Percentiles rank a stretch among this genome's conserved stretches.
These are phyloP conservation scores for Acheta domesticus DNA, from an alignment of 2,888 invertebrate genomes.

Conservation along the genomic window DNA sequence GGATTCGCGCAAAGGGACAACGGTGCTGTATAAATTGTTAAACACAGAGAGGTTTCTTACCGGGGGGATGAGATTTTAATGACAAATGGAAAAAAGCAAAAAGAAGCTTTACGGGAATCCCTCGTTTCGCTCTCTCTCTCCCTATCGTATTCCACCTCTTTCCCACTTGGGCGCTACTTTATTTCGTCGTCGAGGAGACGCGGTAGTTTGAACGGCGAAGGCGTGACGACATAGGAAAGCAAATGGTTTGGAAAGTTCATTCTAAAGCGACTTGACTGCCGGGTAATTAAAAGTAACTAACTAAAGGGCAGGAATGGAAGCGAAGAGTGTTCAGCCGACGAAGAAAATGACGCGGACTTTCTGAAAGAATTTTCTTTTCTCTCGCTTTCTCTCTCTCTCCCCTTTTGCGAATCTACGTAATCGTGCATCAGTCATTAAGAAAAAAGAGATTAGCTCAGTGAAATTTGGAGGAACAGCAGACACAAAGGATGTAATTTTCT, in stretches of 20 bases:
- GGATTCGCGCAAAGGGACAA: slow-evolving; percentile 2
- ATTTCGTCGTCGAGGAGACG: background rate
- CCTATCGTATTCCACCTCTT: too few relatives aligned
- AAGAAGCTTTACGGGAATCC: background rate
- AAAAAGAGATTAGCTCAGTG: background rate
- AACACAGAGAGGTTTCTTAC: background rate
- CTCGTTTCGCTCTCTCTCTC: background rate
- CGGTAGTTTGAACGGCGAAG: background rate
- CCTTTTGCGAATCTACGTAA: background rate
- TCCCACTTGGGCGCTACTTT: slow-evolving; percentile 6
- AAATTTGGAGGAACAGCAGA: background rate
- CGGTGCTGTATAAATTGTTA: background rate
- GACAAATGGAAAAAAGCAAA: slow-evolving; percentile 3
- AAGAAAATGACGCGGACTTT: background rate
- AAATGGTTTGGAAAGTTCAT: slow-evolving; percentile 34
- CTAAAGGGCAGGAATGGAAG: slow-evolving; percentile 22
- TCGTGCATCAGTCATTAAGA: background rate
- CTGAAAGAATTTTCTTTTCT: slow-evolving; percentile 10
- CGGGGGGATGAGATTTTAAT: background rate
- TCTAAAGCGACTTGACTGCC: slow-evolving; percentile 26
- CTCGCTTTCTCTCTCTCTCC: background rate
- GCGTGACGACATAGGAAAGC: slow-evolving; percentile 30
- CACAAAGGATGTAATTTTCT: slow-evolving; percentile 18
- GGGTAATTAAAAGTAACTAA: slow-evolving; percentile 34
- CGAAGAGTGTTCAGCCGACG: slow-evolving; percentile 10